phyloP scores from a whole-genome alignment of 2,113 vertebrate species.

The Tenrec ecaudatus region DNA sequence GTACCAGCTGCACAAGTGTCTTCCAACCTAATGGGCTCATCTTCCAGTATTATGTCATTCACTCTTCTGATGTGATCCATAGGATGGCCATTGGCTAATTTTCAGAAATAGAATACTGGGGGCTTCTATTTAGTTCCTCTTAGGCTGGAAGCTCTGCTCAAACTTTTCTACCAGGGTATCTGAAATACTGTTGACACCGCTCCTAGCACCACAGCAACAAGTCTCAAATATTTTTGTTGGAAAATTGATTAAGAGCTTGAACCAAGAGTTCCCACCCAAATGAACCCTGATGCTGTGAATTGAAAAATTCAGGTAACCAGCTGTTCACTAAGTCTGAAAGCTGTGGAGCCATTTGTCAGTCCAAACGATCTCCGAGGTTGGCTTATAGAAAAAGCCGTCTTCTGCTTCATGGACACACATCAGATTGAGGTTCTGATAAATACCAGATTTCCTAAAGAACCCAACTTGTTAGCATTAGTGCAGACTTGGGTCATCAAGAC shows the following conservation, averaged over 20 bases:
- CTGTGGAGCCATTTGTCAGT: neutral
- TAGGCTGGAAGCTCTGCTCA: neutral
- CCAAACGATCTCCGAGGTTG: too few relatives aligned
- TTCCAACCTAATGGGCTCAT: neutral
- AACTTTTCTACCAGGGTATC: neutral
- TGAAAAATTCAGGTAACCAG: neutral
- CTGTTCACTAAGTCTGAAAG: neutral
- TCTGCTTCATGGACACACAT: neutral
- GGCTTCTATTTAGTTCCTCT: too few relatives aligned
- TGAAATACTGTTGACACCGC: neutral
- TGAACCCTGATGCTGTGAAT: rapidly evolving
- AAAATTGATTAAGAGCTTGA: neutral
- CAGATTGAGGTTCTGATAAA: neutral
- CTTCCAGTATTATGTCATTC: neutral
- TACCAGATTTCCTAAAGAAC: neutral
- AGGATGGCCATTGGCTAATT: neutral
- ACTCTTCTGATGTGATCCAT: neutral
- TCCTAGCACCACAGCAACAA: neutral
- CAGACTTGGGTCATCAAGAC: too few relatives aligned
- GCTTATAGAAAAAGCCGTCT: neutral
- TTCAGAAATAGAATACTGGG: neutral
- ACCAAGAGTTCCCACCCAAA: neutral
- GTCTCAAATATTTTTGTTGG: neutral
- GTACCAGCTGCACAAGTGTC: neutral
- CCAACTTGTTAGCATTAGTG: rapidly evolving